These are phyloP conservation scores for Oryzias javanicus DNA, from an alignment of 2,113 vertebrate species.

Conservation along the genomic window DNA sequence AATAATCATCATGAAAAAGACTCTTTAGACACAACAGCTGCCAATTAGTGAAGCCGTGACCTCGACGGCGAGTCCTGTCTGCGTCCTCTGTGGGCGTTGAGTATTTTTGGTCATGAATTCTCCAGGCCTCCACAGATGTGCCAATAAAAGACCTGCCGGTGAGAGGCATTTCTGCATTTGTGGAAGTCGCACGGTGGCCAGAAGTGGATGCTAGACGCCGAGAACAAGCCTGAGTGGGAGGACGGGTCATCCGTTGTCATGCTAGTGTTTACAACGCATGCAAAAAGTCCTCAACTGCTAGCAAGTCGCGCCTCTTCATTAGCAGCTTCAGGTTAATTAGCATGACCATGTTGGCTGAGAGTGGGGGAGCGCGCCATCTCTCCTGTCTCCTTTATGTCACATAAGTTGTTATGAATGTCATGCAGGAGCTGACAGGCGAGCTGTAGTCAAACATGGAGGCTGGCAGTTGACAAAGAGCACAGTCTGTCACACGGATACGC, in stretches of 20 bases:
- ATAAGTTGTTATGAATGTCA: slow-evolving; percentile 52
- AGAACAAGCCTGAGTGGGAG: slow-evolving; percentile 14
- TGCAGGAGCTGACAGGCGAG: slow-evolving; percentile 52
- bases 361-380: slow-evolving; percentile 20
- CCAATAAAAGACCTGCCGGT: background rate
- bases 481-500: slow-evolving; percentile 41
- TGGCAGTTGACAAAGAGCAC: slow-evolving; percentile 63
- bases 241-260: slow-evolving; percentile 44
- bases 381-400: slow-evolving; percentile 46
- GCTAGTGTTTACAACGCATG: slow-evolving; percentile 78
- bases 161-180: slow-evolving; percentile 23
- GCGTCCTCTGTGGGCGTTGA: background rate
- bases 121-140: slow-evolving; percentile 3
- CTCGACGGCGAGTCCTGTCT: background rate
- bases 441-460: slow-evolving; percentile 61
- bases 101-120: slow-evolving; percentile 4
- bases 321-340: slow-evolving; percentile 82
- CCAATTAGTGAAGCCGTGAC: background rate
- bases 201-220: too few species aligned
- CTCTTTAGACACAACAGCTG: background rate
- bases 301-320: slow-evolving; percentile 82
- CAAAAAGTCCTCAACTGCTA: slow-evolving; percentile 69
- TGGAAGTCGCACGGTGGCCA: background rate
- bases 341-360: slow-evolving; percentile 60
- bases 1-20: background rate